Base-by-base conservation (phyloP, 2,888 invertebrate genomes). In the Hydrotaea diabolus region DNA sequence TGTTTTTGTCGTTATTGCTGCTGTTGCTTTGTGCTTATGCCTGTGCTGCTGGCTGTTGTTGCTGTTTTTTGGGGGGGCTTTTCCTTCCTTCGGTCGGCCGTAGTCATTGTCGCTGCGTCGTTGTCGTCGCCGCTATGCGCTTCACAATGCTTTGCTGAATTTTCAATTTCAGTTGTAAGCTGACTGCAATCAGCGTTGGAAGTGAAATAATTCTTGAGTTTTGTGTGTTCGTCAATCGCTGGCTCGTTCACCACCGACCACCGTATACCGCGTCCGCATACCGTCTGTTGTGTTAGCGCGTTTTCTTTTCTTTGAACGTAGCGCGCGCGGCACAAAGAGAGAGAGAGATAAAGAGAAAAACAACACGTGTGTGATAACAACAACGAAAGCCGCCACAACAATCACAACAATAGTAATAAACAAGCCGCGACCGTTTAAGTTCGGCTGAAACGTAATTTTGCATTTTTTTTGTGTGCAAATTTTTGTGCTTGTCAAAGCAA, bases 181-280 rank as follows among this genome's bases (percentile, higher is more conserved):
- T 90, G 91, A 90, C 91, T 91, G 91, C 91, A 91, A 91, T 90
- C 90, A 91, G 90, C 90, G 89, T 89, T 91, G 91, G 90, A 89
- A 88, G 88, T 88, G 86, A 82, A 74, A 74, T 21, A 57, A 74
- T 57, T 74, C 46, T 74, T 57, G 55, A 69, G 31, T 62, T 69
- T 69, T 69, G 69, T 62, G 69, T 62, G 69, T 15, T 69, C 43
- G 66, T 66, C 11, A 2, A 26, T 59, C 17, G 5, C 31, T n/a
- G n/a, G 2, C 23, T 13, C 31, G n/a, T 31, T 31, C n/a, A n/a
- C 2, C 49, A 43, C 43, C 43, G 26, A 13, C 13, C 1, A 11
- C 26, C 23, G n/a, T 59, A 1, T 31, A 31, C 59, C 15, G 26
- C 17, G 11, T 13, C 31, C 31, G 59, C 13, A 21, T 31, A 7